A percentile compares a stretch with the other conserved stretches of the same genome.
Conservation (phyloP, 2,888 invertebrate species). For the Drosophila crucigera region DNA sequence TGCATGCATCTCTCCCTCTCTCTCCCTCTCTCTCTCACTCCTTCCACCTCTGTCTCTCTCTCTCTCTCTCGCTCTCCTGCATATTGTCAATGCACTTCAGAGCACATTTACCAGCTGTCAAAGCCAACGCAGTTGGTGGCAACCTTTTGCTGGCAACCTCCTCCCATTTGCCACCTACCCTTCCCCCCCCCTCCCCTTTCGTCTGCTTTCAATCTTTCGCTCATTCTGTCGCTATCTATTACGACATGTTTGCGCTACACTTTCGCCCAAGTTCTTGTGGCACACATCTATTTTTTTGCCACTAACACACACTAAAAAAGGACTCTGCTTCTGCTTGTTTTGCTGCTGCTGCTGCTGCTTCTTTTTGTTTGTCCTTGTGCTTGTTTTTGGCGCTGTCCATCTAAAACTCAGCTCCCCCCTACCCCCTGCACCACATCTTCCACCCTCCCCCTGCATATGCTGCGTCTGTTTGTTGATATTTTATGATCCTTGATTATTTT, state of each 20-base stretch:
- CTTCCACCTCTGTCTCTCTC: background rate
- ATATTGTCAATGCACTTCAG: constrained; percentile 77
- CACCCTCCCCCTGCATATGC: constrained; percentile 4
- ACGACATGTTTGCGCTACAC: constrained; percentile 74
- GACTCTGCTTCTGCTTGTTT: constrained; percentile 16
- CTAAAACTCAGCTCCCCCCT: background rate
- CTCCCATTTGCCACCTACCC: background rate
- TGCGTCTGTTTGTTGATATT: constrained; percentile 71
- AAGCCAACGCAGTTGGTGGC: constrained; percentile 57
- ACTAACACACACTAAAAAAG: constrained; percentile 16
- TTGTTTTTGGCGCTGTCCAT: constrained; percentile 50
- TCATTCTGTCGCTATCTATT: constrained; percentile 58
- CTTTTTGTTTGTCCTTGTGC: constrained; percentile 59
- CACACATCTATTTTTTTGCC: constrained; percentile 48
- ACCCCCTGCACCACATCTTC: background rate
- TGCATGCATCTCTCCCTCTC: constrained; percentile 7
- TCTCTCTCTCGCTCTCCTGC: constrained; percentile 1
- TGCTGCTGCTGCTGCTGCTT: background rate
- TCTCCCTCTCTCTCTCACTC: background rate
- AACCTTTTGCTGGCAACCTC: constrained; percentile 30
- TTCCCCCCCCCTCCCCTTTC: background rate
- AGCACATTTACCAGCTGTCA: constrained; percentile 72
- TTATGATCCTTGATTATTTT: constrained; percentile 80
- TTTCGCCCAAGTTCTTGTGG: constrained; percentile 57
- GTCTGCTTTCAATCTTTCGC: constrained; percentile 8